Evolutionary conservation across 2,888 invertebrate species (phyloP).

Genomic region (Masnerella sp.): DNA sequence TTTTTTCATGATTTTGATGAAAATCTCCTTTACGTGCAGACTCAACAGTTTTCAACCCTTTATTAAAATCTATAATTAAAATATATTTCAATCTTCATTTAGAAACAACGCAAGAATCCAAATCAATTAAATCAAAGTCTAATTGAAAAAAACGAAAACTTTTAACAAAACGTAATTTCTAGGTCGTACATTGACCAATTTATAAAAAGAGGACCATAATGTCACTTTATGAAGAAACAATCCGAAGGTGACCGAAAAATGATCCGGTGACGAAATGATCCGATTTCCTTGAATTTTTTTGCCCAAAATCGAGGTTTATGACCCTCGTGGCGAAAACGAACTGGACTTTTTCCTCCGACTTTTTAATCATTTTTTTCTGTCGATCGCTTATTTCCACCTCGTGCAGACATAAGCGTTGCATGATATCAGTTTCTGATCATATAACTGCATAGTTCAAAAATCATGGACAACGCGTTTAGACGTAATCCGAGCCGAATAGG

Average conservation of each 20-base stretch:
- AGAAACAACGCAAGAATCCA: too few species aligned
- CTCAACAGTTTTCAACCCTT: too few species aligned
- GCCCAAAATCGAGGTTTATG: slow-evolving; percentile 15
- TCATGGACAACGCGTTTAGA: slow-evolving; percentile 57
- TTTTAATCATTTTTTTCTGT: slow-evolving; percentile 30
- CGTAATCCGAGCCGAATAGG: slow-evolving; percentile 62
- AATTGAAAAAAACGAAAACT: too few species aligned
- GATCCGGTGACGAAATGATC: slow-evolving; percentile 1
- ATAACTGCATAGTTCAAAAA: slow-evolving; percentile 66
- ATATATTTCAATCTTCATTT: too few species aligned
- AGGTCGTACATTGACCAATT: slow-evolving; percentile 38
- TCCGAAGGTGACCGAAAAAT: slow-evolving; percentile 10
- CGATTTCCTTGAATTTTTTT: slow-evolving; percentile 24
- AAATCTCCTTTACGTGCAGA: too few species aligned
- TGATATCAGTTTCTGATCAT: slow-evolving; percentile 64
- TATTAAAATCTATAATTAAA: too few species aligned
- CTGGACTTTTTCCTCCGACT: slow-evolving; percentile 1
- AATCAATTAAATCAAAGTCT: too few species aligned
- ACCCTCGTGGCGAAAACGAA: slow-evolving; percentile 2
- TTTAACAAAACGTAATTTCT: too few species aligned
- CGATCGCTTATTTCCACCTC: slow-evolving; percentile 41
- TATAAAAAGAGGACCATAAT: too few species aligned
- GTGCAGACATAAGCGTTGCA: slow-evolving; percentile 65
- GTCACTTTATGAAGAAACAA: not conserved
- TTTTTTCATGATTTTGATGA: too few species aligned